Percentiles rank a stretch among this genome's conserved stretches.
These are phyloP conservation scores for Dolichallabes microphthalmus DNA, from an alignment of 2,113 vertebrate genomes.

Conservation along the genomic window DNA sequence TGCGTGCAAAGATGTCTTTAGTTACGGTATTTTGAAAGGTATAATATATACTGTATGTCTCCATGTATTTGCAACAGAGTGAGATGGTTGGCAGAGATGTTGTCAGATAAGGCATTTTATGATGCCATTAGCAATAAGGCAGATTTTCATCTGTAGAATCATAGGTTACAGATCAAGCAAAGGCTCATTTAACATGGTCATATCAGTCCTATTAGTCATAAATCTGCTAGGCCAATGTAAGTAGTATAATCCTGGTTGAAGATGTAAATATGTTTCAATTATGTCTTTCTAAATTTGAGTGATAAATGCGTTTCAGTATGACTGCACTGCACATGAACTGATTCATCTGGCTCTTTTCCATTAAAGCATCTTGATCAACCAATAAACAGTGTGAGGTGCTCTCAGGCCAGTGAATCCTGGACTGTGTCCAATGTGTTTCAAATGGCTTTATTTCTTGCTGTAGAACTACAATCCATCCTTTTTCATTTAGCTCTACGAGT, in stretches of 20 bases:
- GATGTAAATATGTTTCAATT: neutral
- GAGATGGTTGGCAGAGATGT: too few species aligned
- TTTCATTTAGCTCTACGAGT: neutral
- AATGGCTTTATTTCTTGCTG: slow-evolving; percentile 2
- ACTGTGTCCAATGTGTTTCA: neutral
- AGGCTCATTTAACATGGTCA: slow-evolving; percentile 17
- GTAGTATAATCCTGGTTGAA: neutral
- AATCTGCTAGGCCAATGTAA: neutral
- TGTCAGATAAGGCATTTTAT: slow-evolving; percentile 22
- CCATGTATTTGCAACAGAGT: neutral
- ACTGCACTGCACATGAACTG: slow-evolving; percentile 14
- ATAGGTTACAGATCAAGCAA: slow-evolving; percentile 22
- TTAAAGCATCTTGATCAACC: slow-evolving; percentile 34
- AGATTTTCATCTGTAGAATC: slow-evolving; percentile 1
- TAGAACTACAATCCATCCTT: neutral
- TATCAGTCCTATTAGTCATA: neutral
- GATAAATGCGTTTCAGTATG: slow-evolving; percentile 29
- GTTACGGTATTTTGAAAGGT: neutral
- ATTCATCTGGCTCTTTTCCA: slow-evolving; percentile 28
- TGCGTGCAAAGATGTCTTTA: neutral
- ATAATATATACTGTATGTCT: neutral
- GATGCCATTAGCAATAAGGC: slow-evolving; percentile 33
- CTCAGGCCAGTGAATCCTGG: slow-evolving; percentile 18
- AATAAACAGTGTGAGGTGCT: slow-evolving; percentile 35
- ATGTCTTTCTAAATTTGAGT: slow-evolving; percentile 10